Base-by-base conservation (phyloP, 2,888 invertebrate genomes). In the Andrena haemorrhoa region DNA sequence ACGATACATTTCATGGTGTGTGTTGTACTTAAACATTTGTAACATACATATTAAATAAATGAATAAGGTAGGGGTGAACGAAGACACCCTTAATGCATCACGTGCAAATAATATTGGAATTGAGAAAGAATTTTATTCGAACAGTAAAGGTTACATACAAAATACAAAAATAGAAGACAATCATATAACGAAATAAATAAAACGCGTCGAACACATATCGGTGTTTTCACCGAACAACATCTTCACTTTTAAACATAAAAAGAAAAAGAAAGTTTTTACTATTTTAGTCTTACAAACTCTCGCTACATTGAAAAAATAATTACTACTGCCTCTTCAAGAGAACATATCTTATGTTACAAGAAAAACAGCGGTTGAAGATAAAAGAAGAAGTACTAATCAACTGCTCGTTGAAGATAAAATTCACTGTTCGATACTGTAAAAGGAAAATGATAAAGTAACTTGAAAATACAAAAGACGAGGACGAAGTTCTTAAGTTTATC, bases 161-260 rank as follows among this genome's bases (percentile, higher is more conserved):
- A 41, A 74, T 33, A n/a, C 33, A 26, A 31, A 33, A 29, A 73
- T 64, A 33, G 3, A 1, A 23, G 16, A 0, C 8, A 71, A 51
- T 20, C 6, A 16, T 66, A 23, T 58, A 68, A 58, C n/a, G 41
- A 65, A 60, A 31, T 33, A 68, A 60, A 60, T 60, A 49, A 74
- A 68, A 68, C 12, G 4, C 33, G n/a, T 51, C 16, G 16, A 33
- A 35, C 53, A n/a, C 41, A 5, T 1, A 31, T 31, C n/a, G 23
- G 29, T 53, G 20, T 23, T 16, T 53, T 29, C 16, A 56, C 53
- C 10, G 16, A 35, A 41, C 20, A 10, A 51, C 31, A 51, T 51
- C 41, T 41, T 41, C 41, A 16, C 41, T 29, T 29, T 29, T 29
- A 29, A 41, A 41, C 41, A 41, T 41, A 41, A 41, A 41, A 41